Evolutionary conservation across 2,113 vertebrate genomes (phyloP), one percentile per base, ranked within the genome.

Genomic region (Rhinoptilus africanus): DNA sequence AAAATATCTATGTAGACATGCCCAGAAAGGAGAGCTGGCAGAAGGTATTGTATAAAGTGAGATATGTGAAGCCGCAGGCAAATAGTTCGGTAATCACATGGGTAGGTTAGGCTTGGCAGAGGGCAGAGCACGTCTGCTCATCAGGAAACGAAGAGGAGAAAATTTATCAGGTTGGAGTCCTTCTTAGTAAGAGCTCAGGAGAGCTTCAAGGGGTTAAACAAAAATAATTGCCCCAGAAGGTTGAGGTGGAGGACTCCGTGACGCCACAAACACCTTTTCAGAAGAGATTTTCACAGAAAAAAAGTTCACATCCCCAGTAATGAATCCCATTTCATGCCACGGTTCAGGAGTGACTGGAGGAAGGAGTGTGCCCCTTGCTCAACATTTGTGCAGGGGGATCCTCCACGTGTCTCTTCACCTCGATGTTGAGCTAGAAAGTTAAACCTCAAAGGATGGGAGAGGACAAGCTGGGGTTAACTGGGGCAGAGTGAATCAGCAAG

Each of bases 21-120:
- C 85, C 94, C 89, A 89, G 96, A 62, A 76, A 94, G 79, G 87
- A 93, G 88, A 96, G 59, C 56, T 97, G 96, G 92, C 93, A 74
- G 35, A 32, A 78, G 72, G 54, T 56, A 6, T 41, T 72, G 37
- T 45, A 35, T 32, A 35, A 92, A 91, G 69, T 64, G 86, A 95
- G 92, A 89, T 95, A 81, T 28, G 45, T 85, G 80, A 64, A 64
- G 86, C 92, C 34, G 35, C 69, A 69, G 96, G 91, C 94, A 62
- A 91, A 97, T 93, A 96, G 69, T 93, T 94, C 48, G 69, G 53
- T 96, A 94, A 94, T 89, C 76, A 19, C 47, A 35, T 0, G 3
- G 53, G 56, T 39, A 84, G 83, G 83, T 7, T 89, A 51, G 80
- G 83, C 83, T 91, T 95, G 89, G 92, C 92, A 90, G 41, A 56